These are phyloP conservation scores for Pelmatolapia mariae DNA, from an alignment of 2,113 vertebrate genomes.

Conservation along the genomic window DNA sequence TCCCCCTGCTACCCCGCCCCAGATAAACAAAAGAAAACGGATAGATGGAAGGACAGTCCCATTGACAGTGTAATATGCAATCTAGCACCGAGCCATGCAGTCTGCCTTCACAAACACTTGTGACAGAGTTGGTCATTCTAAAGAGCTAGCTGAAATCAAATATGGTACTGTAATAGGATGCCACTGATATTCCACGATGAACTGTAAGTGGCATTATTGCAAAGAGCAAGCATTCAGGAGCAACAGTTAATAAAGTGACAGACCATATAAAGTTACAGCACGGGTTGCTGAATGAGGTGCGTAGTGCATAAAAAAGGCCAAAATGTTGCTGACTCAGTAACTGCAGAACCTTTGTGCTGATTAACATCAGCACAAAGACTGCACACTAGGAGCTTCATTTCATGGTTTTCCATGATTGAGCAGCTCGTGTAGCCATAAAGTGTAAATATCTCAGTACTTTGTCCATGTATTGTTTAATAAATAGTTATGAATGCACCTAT, in stretches of 20 bases:
- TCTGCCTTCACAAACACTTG: neutral
- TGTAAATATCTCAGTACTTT: neutral
- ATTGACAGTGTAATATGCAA: neutral
- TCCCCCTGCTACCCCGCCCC: neutral
- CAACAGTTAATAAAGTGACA: neutral
- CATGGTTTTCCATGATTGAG: neutral
- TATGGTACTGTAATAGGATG: neutral
- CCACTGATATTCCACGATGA: neutral
- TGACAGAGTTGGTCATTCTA: neutral
- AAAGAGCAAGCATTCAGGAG: neutral
- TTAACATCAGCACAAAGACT: neutral
- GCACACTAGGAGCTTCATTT: neutral
- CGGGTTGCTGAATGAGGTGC: neutral
- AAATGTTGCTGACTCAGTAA: neutral
- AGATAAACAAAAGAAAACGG: neutral
- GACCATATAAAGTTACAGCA: neutral
- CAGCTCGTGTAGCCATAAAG: neutral
- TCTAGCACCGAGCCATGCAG: neutral
- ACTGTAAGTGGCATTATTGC: neutral
- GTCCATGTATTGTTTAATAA: neutral
- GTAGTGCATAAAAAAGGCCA: neutral
- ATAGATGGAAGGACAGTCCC: neutral
- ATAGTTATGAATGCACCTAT: neutral
- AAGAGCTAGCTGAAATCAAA: accelerated
- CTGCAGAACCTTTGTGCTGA: neutral